A percentile compares a stretch with the other conserved stretches of the same genome.
These are phyloP conservation scores for Cephus rjabovi DNA, from an alignment of 2,888 invertebrate genomes.

Conservation along the genomic window DNA sequence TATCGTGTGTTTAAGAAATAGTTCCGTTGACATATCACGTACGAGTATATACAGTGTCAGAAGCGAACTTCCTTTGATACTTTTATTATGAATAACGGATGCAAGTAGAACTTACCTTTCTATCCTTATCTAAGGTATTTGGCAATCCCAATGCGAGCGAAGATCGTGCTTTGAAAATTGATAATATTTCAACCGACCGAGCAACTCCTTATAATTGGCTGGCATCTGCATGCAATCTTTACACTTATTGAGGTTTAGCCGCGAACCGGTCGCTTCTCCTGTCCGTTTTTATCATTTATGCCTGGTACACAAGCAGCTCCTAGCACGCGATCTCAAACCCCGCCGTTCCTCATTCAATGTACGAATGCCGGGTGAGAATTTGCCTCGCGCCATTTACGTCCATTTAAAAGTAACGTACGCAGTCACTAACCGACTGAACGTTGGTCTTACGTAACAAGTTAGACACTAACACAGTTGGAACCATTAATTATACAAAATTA, in stretches of 20 bases:
- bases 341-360: constrained; percentile 19
- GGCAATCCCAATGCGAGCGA: not conserved
- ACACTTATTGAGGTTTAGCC: constrained; percentile 49
- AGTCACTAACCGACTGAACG: not conserved
- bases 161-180: constrained; percentile 38
- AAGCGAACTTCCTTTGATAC: not conserved
- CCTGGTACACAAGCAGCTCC: constrained; percentile 47
- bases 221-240: constrained; percentile 49
- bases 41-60: not conserved
- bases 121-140: not conserved
- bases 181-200: constrained; percentile 45
- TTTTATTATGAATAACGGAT: not conserved
- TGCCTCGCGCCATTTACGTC: constrained; percentile 32
- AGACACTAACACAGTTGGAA: not conserved
- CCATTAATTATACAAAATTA: not conserved
- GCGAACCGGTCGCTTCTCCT: constrained; percentile 49
- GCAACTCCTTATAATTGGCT: constrained; percentile 46
- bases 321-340: constrained; percentile 45
- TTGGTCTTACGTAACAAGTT: not conserved
- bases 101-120: not conserved
- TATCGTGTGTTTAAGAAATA: not conserved
- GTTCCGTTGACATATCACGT: not conserved
- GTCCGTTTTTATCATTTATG: constrained; percentile 57
- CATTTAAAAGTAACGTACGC: not conserved
- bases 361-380: constrained; percentile 41